Evolutionary conservation across 2,888 invertebrate genomes (phyloP).

Genomic region (Drosophila mulleri): DNA sequence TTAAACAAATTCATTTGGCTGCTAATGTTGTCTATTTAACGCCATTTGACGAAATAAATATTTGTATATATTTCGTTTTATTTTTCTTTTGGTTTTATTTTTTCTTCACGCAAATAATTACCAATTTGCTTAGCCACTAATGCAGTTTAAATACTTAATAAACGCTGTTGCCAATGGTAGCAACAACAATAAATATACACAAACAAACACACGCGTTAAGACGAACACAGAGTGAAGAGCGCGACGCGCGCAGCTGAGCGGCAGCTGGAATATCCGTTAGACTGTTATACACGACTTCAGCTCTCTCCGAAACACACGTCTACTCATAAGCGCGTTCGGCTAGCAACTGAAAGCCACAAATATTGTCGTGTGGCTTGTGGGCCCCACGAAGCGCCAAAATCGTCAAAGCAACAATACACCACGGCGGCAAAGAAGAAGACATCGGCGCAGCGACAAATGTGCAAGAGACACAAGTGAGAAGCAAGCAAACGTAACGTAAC

Average conservation of each 20-base stretch:
- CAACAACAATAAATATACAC: conserved; percentile 36
- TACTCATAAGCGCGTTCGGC: conserved; percentile 64
- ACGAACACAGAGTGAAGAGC: conserved; percentile 30
- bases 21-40: conserved; percentile 32
- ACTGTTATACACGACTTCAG: conserved; percentile 19
- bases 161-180: conserved; percentile 67
- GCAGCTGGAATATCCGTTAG: conserved; percentile 47
- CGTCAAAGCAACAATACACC: conserved; percentile 23
- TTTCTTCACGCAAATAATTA: conserved; percentile 57
- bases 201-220: conserved; percentile 12
- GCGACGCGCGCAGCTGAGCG: conserved; percentile 77
- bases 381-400: conserved; percentile 33
- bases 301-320: conserved; percentile 44
- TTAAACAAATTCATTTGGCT: conserved; percentile 35
- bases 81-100: conserved; percentile 27
- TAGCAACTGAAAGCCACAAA: conserved; percentile 65
- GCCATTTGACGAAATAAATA: conserved; percentile 29
- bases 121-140: conserved; percentile 63
- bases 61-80: conserved; percentile 26
- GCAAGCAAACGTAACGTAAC: conserved; percentile 11
- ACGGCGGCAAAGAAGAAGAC: conserved; percentile 20
- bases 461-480: conserved; percentile 23
- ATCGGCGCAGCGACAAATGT: conserved; percentile 22
- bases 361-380: conserved; percentile 58
- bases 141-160: conserved; percentile 55